These are phyloP conservation scores for Muscicapa striata DNA, from an alignment of 2,797 vertebrate genomes.

Conservation along the genomic window DNA sequence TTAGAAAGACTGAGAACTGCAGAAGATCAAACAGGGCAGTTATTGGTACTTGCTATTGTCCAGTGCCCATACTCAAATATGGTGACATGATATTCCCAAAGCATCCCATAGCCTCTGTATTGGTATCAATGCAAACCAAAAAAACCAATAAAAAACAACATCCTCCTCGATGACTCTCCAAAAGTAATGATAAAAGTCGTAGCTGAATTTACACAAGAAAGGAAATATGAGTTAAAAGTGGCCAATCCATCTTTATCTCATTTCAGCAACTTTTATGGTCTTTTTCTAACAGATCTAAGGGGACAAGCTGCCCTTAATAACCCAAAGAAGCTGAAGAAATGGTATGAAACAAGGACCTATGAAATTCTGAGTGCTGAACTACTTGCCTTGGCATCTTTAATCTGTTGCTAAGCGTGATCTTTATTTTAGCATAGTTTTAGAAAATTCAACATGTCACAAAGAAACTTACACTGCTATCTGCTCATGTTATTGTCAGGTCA, in stretches of 20 bases:
- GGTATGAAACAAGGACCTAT: not conserved
- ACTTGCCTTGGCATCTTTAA: conserved; percentile 12
- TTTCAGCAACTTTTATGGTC: conserved; percentile 12
- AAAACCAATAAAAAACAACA: not conserved
- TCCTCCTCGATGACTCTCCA: not conserved
- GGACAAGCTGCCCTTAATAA: not conserved
- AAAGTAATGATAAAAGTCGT: conserved; percentile 49
- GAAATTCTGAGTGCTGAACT: conserved; percentile 26
- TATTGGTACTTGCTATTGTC: conserved; percentile 84
- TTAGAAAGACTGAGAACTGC: conserved; percentile 95
- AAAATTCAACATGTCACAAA: not conserved
- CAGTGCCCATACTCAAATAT: conserved; percentile 66
- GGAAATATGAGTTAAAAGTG: conserved; percentile 53
- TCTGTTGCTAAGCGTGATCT: accelerated
- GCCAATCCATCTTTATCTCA: conserved; percentile 34
- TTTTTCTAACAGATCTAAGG: conserved; percentile 31
- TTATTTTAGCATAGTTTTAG: not conserved
- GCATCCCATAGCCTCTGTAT: conserved; percentile 38
- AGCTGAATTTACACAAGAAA: conserved; percentile 53
- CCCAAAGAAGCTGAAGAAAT: not conserved
- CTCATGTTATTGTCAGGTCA: not conserved
- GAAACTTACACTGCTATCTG: not conserved
- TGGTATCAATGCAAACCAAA: conserved; percentile 54
- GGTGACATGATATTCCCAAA: conserved; percentile 72
- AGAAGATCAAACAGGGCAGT: conserved; percentile 85